Base-by-base conservation (phyloP, 1,140 invertebrate species). In the Brachionus calyciflorus region DNA sequence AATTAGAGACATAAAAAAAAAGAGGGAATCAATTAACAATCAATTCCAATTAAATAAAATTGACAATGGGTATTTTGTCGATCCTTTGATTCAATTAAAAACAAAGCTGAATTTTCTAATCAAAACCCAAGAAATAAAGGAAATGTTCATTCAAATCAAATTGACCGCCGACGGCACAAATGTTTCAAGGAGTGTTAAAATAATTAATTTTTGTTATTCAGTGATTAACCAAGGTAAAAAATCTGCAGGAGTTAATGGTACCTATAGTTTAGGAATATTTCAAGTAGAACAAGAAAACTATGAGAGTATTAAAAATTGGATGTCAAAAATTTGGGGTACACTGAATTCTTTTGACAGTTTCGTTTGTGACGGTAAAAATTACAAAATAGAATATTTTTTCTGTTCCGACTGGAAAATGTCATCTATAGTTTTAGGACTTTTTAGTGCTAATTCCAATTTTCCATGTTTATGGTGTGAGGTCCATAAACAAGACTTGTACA, bases 331-430 rank as follows among this genome's bases (percentile, higher is more conserved):
- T 5, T 37, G 33, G 33, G n/a, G n/a, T n/a, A n/a, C n/a, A n/a
- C n/a, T n/a, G n/a, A n/a, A n/a, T n/a, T n/a, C n/a, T n/a, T n/a
- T n/a, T n/a, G n/a, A n/a, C n/a, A n/a, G n/a, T n/a, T n/a, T n/a
- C n/a, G n/a, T n/a, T n/a, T n/a, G n/a, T n/a, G n/a, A n/a, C n/a
- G n/a, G n/a, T n/a, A n/a, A n/a, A n/a, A n/a, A n/a, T n/a, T n/a
- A n/a, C n/a, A n/a, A n/a, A n/a, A n/a, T n/a, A n/a, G 41, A 49
- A 24, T 69, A 41, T 44, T 65, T 26, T 69, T 69, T 69, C 21
- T 69, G 3, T 28, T 44, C 41, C n/a, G 65, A 69, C 26, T 69
- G 65, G 65, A 69, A 44, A 46, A 68, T 68, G 60, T 21, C 21
- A 21, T 40, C 24, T 5, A 69, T 24, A 14, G 65, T 69, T 6